phyloP scores from a whole-genome alignment of 1,140 invertebrate species.

The Euwallacea fornicatus region DNA sequence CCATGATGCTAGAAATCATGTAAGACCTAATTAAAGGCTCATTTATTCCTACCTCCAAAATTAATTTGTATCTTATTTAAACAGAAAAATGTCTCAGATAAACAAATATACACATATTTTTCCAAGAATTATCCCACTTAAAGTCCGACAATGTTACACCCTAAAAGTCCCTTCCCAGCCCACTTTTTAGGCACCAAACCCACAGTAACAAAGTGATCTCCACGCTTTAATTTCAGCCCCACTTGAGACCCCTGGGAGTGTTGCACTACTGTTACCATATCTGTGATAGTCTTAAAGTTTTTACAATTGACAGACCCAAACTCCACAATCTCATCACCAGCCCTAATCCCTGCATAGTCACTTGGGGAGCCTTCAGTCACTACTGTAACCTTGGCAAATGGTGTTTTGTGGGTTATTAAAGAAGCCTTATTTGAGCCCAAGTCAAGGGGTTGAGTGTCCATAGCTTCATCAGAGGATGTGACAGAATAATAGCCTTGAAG shows the following conservation, averaged over 20 bases:
- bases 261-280: slow-evolving; percentile 71
- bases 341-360: slow-evolving; percentile 71
- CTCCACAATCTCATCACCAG: slow-evolving; percentile 73
- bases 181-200: slow-evolving; percentile 70
- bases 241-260: slow-evolving; percentile 70
- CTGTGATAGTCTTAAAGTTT: slow-evolving; percentile 73
- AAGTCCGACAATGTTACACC: slow-evolving; percentile 64
- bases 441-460: slow-evolving; percentile 53
- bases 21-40: too few species aligned
- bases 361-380: slow-evolving; percentile 81
- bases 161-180: slow-evolving; percentile 73
- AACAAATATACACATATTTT: not conserved
- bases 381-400: slow-evolving; percentile 73
- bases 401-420: slow-evolving; percentile 41
- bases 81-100: too few species aligned
- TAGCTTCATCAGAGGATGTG: slow-evolving; percentile 9
- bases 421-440: slow-evolving; percentile 40
- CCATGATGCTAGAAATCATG: too few species aligned
- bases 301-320: slow-evolving; percentile 79
- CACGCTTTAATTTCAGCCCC: slow-evolving; percentile 63
- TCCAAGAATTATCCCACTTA: not conserved
- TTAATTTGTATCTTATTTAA: too few species aligned
- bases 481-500: slow-evolving; percentile 63
- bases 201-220: slow-evolving; percentile 57
- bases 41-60: too few species aligned